Conservation (phyloP, 2,797 vertebrate genomes). For the Xiphophorus birchmanni region DNA sequence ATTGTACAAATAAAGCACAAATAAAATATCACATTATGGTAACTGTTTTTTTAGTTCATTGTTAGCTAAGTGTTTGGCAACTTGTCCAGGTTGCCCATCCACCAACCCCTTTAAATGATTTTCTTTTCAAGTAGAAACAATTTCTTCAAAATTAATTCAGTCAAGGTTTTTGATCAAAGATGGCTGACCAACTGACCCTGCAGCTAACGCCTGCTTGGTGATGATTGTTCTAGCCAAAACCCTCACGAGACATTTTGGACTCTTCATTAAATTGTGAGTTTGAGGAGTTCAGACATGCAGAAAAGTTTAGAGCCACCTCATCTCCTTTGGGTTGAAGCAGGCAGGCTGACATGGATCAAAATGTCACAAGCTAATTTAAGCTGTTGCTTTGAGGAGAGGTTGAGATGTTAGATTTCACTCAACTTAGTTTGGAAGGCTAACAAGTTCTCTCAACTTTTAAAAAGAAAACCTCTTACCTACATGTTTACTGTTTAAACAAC, state of each 20-base stretch:
- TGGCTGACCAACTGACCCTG: too few relatives aligned
- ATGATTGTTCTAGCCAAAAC: background rate
- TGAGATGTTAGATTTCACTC: background rate
- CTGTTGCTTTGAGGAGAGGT: background rate
- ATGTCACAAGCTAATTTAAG: background rate
- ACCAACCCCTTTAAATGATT: background rate
- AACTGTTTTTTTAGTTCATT: background rate
- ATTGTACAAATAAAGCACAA: too few relatives aligned
- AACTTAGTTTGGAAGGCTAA: background rate
- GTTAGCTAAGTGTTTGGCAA: background rate
- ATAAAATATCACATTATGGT: too few relatives aligned
- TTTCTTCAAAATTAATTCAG: background rate
- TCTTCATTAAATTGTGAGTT: background rate
- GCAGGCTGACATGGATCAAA: background rate
- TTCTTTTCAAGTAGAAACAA: background rate
- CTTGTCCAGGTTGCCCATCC: background rate
- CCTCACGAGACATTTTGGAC: background rate
- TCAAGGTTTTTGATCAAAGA: too few relatives aligned
- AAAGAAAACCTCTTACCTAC: background rate
- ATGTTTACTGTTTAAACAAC: background rate
- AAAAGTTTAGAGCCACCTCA: conserved; percentile 27
- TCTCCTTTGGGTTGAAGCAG: conserved; percentile 8
- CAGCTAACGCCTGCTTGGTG: background rate
- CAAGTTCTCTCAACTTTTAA: background rate
- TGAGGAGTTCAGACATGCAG: conserved; percentile 2